Percentiles rank a stretch among this genome's conserved stretches.
These are phyloP conservation scores for Tenthredo distinguenda DNA, from an alignment of 2,888 invertebrate species.

Conservation along the genomic window DNA sequence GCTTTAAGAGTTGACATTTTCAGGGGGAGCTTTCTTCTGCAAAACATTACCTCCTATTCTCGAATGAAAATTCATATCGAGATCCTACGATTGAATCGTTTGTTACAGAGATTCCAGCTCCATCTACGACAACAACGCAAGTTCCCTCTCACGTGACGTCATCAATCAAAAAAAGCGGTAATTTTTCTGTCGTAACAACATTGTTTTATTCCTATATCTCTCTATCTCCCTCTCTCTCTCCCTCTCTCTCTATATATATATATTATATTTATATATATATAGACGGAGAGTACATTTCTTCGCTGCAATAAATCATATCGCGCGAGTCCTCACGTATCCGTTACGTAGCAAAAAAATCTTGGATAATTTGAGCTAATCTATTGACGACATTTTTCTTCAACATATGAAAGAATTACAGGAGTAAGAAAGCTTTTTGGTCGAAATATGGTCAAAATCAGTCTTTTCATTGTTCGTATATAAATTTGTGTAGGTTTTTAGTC, in stretches of 20 bases:
- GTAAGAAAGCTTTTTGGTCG: background rate
- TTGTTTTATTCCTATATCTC: slow-evolving; percentile 1
- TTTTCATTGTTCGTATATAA: background rate
- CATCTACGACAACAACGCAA: slow-evolving; percentile 86
- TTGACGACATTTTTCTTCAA: background rate
- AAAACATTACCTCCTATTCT: background rate
- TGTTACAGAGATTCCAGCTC: slow-evolving; percentile 90
- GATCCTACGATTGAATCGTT: slow-evolving; percentile 36
- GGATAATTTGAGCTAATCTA: background rate
- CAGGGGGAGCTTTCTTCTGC: background rate
- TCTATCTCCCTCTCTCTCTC: too few species aligned
- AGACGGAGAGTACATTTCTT: background rate
- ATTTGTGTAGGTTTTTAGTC: background rate
- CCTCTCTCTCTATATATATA: too few species aligned
- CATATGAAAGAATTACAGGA: background rate
- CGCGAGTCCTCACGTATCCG: slow-evolving; percentile 14
- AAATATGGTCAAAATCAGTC: background rate
- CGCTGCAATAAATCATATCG: slow-evolving; percentile 16
- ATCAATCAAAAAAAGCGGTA: slow-evolving; percentile 85
- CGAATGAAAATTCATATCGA: slow-evolving; percentile 5
- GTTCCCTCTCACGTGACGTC: slow-evolving; percentile 81
- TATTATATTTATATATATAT: too few species aligned
- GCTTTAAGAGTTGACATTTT: background rate
- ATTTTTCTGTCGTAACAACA: slow-evolving; percentile 60
- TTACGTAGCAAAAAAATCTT: slow-evolving; percentile 24